phyloP scores from a whole-genome alignment of 2,113 vertebrate species.

The Chaenocephalus aceratus region DNA sequence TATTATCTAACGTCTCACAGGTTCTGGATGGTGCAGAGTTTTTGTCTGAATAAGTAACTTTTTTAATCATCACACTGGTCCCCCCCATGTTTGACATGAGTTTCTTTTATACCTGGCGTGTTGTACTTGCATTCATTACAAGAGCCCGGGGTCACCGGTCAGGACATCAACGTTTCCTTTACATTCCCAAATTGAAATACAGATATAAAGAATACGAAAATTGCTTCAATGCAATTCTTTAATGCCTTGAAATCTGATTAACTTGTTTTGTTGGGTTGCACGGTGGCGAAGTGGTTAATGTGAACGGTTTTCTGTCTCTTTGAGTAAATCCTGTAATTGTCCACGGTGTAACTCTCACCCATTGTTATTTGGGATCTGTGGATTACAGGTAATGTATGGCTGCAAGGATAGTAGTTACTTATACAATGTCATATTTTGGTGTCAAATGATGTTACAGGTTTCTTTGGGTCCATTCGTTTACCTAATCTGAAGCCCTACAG shows the following conservation, averaged over 20 bases:
- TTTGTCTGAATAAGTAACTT: constrained; percentile 40
- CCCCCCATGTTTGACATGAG: not conserved
- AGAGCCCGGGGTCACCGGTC: constrained; percentile 20
- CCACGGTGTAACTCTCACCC: not conserved
- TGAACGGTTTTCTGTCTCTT: not conserved
- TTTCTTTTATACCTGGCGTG: not conserved
- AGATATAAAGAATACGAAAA: too few species aligned
- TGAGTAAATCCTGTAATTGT: not conserved
- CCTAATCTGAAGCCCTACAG: too few species aligned
- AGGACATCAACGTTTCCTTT: not conserved
- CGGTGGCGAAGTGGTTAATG: not conserved
- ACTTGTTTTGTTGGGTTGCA: not conserved
- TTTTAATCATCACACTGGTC: constrained; percentile 29
- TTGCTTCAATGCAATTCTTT: too few species aligned
- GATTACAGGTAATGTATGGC: too few species aligned
- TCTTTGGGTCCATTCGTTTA: too few species aligned
- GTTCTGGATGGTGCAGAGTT: not conserved
- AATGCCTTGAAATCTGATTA: not conserved
- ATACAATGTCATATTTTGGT: too few species aligned
- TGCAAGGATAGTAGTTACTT: too few species aligned
- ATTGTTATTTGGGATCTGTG: too few species aligned
- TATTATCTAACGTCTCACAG: constrained; percentile 42
- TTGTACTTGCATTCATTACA: constrained; percentile 1
- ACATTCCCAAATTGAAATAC: too few species aligned
- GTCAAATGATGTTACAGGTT: too few species aligned